Evolutionary conservation across 2,113 vertebrate species (phyloP), one percentile per base, ranked within the genome.

Genomic region (Hydropotes inermis): DNA sequence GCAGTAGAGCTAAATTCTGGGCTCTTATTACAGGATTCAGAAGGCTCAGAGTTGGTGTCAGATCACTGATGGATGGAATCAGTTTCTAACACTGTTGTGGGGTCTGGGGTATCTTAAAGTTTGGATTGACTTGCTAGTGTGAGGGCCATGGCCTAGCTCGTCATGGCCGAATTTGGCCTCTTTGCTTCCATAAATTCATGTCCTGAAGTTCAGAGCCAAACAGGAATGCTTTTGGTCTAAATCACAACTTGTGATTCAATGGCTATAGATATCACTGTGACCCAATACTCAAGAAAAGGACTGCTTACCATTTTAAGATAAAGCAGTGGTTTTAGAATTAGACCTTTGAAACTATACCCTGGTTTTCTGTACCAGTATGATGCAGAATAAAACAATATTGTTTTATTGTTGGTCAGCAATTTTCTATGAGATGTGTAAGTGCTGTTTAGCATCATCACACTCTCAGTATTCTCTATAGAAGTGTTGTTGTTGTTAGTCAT

Each of bases 251-350:
- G 5, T 84, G 91, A 60, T 84, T 95, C 30, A 78, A 36, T 74
- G 39, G 33, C 23, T 92, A 23, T 60, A 83, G 61, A 57, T 79
- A 83, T 16, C 36, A 87, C n/a, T 39, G 14, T 70, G 76, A 3
- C 14, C 85, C 94, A 21, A 79, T 91, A 94, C 6, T 87, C 83
- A 28, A 86, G 19, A 88, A 94, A 97, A 97, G 45, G 16, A 84
- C 58, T 87, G 36, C 9, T 97, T 97, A 39, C 84, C 17, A 95
- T 89, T 95, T 94, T 92, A 91, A 52, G 25, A 96, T n/a, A 90
- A 93, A 94, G 3, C 28, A 95, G 52, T 95, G 36, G 16, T 9
- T 93, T 97, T 89, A 88, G 12, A 93, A 86, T 81, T 93, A 64
- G 14, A 87, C 36, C 61, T 96, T 97, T 5, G 76, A 93, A 91